Evolutionary conservation across 35 echinoderm and acorn worm genomes (phyloP).

Genomic region (Acanthaster planci): DNA sequence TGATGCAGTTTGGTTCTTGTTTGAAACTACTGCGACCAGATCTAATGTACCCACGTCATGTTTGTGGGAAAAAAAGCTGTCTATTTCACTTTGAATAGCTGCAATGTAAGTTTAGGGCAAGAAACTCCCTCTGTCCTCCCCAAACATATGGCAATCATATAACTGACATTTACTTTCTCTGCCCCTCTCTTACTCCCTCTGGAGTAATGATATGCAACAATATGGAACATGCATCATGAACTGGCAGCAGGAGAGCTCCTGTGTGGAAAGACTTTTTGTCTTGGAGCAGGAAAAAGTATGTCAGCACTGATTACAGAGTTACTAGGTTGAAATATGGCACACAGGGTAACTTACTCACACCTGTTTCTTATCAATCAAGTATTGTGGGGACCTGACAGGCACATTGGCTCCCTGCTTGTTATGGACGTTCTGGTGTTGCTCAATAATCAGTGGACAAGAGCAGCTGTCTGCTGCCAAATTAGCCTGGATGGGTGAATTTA

Average conservation of each 20-base stretch:
- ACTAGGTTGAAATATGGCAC: slow-evolving; percentile 11
- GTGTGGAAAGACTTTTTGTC: slow-evolving; percentile 1
- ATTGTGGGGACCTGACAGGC: slow-evolving; percentile 2
- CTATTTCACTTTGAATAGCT: background rate
- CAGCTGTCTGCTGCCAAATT: slow-evolving; percentile 32
- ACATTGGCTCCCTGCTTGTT: slow-evolving; percentile 7
- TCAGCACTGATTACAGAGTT: slow-evolving; percentile 3
- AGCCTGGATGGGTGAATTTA: slow-evolving; percentile 18
- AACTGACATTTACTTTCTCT: too few relatives aligned
- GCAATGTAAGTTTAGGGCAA: background rate
- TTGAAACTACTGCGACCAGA: background rate
- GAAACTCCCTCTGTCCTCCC: background rate
- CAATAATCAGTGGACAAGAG: slow-evolving; percentile 21
- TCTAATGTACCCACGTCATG: background rate
- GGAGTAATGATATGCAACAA: slow-evolving; percentile 20
- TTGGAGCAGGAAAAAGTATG: slow-evolving; percentile 28
- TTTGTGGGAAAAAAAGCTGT: background rate
- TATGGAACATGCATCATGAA: slow-evolving; percentile 26
- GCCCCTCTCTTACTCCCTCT: background rate
- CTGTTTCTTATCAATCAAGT: slow-evolving; percentile 26
- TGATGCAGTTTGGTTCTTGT: background rate
- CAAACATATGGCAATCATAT: slow-evolving; percentile 26
- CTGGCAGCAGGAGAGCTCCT: background rate
- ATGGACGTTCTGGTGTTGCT: background rate
- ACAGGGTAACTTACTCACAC: background rate